Conservation (phyloP, 1,140 invertebrate species). For the Cydia strobilella region DNA sequence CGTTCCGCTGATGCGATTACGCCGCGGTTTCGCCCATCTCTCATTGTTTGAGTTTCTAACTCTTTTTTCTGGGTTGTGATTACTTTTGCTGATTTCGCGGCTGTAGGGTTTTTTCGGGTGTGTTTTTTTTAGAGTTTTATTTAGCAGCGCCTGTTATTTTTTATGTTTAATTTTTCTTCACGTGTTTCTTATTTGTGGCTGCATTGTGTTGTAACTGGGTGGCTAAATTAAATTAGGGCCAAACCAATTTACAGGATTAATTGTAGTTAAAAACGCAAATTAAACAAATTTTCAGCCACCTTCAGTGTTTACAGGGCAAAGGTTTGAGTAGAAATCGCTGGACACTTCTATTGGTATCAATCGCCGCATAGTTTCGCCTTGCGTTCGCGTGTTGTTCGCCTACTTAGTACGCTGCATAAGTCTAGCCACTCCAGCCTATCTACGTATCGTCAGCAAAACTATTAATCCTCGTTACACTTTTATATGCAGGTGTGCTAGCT, state of each 20-base stretch:
- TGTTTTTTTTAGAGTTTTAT: not conserved
- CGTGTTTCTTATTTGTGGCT: too few relatives aligned
- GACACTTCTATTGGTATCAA: too few relatives aligned
- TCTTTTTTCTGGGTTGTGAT: conserved; percentile 18
- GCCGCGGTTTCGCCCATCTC: conserved; percentile 59
- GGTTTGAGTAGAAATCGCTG: too few relatives aligned
- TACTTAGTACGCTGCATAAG: too few relatives aligned
- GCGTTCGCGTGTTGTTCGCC: too few relatives aligned
- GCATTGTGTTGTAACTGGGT: not conserved
- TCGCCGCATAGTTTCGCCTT: too few relatives aligned
- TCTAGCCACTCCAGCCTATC: too few relatives aligned
- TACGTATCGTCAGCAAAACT: too few relatives aligned
- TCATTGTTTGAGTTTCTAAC: conserved; percentile 30
- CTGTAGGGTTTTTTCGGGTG: conserved; percentile 1
- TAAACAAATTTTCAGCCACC: too few relatives aligned
- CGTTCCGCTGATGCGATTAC: conserved; percentile 76
- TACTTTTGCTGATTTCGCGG: conserved; percentile 26
- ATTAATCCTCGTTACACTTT: too few relatives aligned
- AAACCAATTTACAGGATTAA: not conserved
- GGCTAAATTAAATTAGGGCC: not conserved
- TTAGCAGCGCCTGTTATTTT: conserved; percentile 14
- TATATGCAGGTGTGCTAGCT: too few relatives aligned
- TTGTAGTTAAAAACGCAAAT: not conserved
- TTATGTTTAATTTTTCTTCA: not conserved
- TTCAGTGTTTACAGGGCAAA: too few relatives aligned